These are phyloP conservation scores for Agelastica alni DNA, from an alignment of 2,888 invertebrate genomes.

Conservation along the genomic window DNA sequence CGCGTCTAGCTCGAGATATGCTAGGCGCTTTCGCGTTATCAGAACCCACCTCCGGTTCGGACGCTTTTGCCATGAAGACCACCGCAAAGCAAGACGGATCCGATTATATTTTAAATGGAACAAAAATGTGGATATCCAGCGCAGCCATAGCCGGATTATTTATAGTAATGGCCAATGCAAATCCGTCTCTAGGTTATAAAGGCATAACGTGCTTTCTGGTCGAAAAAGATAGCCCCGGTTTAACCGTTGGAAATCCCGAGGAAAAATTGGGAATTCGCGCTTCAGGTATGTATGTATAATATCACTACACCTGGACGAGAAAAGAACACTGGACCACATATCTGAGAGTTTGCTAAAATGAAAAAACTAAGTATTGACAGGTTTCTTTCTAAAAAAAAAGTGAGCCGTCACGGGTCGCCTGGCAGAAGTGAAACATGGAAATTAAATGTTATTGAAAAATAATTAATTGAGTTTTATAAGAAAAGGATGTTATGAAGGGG, in stretches of 20 bases:
- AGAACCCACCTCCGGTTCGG: slow-evolving; percentile 89
- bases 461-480: too few relatives aligned
- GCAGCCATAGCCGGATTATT: slow-evolving; percentile 92
- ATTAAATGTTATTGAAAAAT: too few relatives aligned
- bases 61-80: slow-evolving; percentile 94
- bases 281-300: slow-evolving; percentile 65
- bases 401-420: too few relatives aligned
- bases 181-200: slow-evolving; percentile 88
- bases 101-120: slow-evolving; percentile 86
- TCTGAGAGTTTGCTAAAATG: too few relatives aligned
- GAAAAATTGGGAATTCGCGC: slow-evolving; percentile 91
- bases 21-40: slow-evolving; percentile 93
- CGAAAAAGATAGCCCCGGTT: slow-evolving; percentile 83
- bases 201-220: slow-evolving; percentile 97
- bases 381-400: too few relatives aligned
- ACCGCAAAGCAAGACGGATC: slow-evolving; percentile 87
- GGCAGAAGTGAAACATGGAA: too few relatives aligned
- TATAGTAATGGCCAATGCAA: slow-evolving; percentile 92
- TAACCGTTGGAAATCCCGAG: slow-evolving; percentile 90
- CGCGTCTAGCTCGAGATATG: slow-evolving; percentile 79
- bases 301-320: too few relatives aligned
- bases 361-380: too few relatives aligned
- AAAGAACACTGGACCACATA: not conserved
- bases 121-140: slow-evolving; percentile 98
- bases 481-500: too few relatives aligned